These are phyloP conservation scores for Ashinkailepas kermadecensis DNA, from an alignment of 2,888 invertebrate species.

Conservation along the genomic window DNA sequence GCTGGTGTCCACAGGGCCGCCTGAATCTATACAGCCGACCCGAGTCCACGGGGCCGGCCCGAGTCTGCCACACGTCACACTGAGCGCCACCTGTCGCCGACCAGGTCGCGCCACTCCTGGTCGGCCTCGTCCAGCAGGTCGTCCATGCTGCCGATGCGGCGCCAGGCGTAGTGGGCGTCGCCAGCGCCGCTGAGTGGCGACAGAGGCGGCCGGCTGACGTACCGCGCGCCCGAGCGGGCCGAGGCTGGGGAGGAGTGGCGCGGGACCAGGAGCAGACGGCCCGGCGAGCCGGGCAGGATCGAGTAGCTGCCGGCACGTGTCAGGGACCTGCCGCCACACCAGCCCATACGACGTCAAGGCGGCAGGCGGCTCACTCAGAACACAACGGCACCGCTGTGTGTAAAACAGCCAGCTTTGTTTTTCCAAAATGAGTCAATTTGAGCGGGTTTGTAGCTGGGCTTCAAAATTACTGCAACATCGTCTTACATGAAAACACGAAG, in stretches of 20 bases:
- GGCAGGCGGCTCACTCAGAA: no score
- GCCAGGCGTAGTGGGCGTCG: slow-evolving; percentile 45
- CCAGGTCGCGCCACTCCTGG: slow-evolving; percentile 3
- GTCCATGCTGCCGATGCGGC: slow-evolving; percentile 28
- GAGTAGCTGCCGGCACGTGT: not conserved
- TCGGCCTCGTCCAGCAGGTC: slow-evolving; percentile 19
- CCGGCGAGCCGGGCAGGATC: not conserved
- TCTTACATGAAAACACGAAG: no score
- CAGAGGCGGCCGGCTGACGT: not conserved
- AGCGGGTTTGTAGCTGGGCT: no score
- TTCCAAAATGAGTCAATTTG: no score
- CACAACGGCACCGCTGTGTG: no score
- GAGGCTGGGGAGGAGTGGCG: not conserved
- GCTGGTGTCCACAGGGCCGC: no score
- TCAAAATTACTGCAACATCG: no score
- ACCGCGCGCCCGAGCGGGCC: not conserved
- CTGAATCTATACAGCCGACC: not conserved
- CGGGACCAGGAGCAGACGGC: not conserved
- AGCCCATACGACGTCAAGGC: no score
- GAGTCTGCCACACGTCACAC: not conserved
- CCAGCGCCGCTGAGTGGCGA: slow-evolving; percentile 34
- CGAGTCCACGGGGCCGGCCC: not conserved
- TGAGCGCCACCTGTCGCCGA: not conserved
- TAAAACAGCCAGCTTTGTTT: no score
- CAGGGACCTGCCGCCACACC: not conserved